Evolutionary conservation across 2,113 vertebrate species (phyloP), one percentile per base, ranked within the genome.

Genomic region (Alosa alosa): DNA sequence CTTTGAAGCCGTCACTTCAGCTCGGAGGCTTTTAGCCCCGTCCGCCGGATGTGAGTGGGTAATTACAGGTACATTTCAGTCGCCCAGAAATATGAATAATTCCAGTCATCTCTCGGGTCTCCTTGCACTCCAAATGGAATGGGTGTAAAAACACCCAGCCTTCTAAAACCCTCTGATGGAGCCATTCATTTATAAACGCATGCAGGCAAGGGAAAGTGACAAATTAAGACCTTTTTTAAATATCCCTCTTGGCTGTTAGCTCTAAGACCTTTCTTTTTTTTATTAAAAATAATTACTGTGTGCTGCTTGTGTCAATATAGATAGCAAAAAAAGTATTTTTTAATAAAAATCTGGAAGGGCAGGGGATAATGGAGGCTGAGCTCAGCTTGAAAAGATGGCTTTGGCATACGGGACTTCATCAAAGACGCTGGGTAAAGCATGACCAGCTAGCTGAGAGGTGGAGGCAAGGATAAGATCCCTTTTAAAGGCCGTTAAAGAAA

Each of bases 1-100:
- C 82, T 86, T 20, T 68, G 85, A 45, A 64, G 81, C 81, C 45
- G 18, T 46, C 36, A 60, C 55, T 10, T 84, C 83, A 64, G 9
- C 83, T 64, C 11, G 6, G 22, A 47, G 60, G 85, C 85, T 86
- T 52, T 86, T 86, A 86, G 68, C n/a, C 72, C 31, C 11, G 72
- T 13, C 72, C 72, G 25, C 46, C 22, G 17, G 82, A 85, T 78
- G 22, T 11, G 7, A 45, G 49, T 6, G 36, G 49, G 81, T 68
- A 83, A 60, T 88, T 85, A 87, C 82, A 50, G 39, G 55, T 78
- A 20, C n/a, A 5, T 45, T 82, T 85, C 78, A 75, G 1, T 36
- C 46, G 36, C 47, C 10, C 46, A 18, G 31, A n/a, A 39, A 78
- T 39, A 39, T 78, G 72, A 78, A 78, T 78, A 39, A 78, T 78